These are phyloP conservation scores for Phenacoccus solenopsis DNA, from an alignment of 1,140 invertebrate genomes.

Conservation along the genomic window DNA sequence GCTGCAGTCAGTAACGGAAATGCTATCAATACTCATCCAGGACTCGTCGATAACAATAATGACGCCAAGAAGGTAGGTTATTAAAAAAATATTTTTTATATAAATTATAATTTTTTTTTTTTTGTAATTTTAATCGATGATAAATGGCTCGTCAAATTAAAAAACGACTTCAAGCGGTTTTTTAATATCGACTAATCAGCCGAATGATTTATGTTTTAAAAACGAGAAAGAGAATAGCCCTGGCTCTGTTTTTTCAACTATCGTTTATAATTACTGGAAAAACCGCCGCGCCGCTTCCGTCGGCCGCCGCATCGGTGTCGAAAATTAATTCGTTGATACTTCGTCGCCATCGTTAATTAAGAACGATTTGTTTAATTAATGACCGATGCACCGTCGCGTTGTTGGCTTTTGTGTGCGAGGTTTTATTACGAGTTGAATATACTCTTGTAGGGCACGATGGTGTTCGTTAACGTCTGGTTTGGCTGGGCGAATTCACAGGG, in stretches of 20 bases:
- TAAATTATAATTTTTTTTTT: too few relatives aligned
- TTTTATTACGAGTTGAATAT: neutral
- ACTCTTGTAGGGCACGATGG: neutral
- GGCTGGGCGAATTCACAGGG: too few relatives aligned
- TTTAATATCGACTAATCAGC: neutral
- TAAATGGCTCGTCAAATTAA: too few relatives aligned
- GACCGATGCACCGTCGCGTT: neutral
- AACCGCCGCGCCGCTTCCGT: neutral
- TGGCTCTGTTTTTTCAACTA: neutral
- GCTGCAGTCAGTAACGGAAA: constrained; percentile 80
- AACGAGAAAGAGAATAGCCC: too few relatives aligned
- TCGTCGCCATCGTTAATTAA: neutral
- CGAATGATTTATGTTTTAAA: neutral
- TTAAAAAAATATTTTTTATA: too few relatives aligned
- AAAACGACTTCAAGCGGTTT: too few relatives aligned
- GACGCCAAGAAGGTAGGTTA: constrained; percentile 79
- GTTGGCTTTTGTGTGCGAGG: neutral
- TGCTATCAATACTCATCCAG: constrained; percentile 49
- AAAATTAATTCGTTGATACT: neutral
- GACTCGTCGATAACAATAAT: constrained; percentile 82
- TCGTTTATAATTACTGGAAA: neutral
- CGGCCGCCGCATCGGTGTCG: neutral
- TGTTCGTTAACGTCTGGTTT: too few relatives aligned
- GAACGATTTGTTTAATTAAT: neutral
- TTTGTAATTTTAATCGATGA: too few relatives aligned